Percentiles rank a stretch among this genome's conserved stretches.
Conservation (phyloP, 2,797 vertebrate genomes). For the Fistularia commersonii region DNA sequence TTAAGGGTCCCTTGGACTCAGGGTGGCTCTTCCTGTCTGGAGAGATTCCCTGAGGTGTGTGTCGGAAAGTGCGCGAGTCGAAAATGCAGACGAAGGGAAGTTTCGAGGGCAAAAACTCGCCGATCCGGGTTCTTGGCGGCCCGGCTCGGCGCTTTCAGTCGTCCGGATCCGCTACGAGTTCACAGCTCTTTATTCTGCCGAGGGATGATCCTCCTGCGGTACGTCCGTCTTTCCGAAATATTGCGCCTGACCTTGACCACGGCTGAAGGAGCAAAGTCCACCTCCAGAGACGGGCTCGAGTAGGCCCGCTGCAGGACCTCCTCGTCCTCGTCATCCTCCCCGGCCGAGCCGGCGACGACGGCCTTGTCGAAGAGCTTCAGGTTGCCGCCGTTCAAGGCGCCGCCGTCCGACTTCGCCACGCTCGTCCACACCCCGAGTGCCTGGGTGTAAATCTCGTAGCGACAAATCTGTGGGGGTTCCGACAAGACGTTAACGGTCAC, state of each 20-base stretch:
- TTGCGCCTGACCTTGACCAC: conserved; percentile 78
- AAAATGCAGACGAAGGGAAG: conserved; percentile 18
- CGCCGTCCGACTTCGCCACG: conserved; percentile 12
- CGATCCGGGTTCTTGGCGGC: no score
- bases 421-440: conserved; percentile 75
- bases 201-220: conserved; percentile 78
- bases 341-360: conserved; percentile 42
- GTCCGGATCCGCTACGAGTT: no score
- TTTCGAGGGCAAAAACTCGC: conserved; percentile 8
- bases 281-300: conserved; percentile 86
- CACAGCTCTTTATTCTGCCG: conserved; percentile 78
- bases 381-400: conserved; percentile 22
- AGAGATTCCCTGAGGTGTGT: conserved; percentile 47
- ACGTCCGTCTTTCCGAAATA: conserved; percentile 86
- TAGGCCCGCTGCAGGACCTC: conserved; percentile 80
- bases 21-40: neutral
- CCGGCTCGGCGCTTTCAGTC: neutral
- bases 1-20: no score
- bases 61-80: conserved; percentile 49
- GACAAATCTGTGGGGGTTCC: conserved; percentile 71
- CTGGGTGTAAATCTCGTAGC: conserved; percentile 82
- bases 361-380: conserved; percentile 75
- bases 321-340: conserved; percentile 42
- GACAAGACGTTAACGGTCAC: neutral
- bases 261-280: conserved; percentile 56